Evolutionary conservation across 2,888 invertebrate genomes (phyloP), one percentile per base, ranked within the genome.

Genomic region (Idaea biselata): DNA sequence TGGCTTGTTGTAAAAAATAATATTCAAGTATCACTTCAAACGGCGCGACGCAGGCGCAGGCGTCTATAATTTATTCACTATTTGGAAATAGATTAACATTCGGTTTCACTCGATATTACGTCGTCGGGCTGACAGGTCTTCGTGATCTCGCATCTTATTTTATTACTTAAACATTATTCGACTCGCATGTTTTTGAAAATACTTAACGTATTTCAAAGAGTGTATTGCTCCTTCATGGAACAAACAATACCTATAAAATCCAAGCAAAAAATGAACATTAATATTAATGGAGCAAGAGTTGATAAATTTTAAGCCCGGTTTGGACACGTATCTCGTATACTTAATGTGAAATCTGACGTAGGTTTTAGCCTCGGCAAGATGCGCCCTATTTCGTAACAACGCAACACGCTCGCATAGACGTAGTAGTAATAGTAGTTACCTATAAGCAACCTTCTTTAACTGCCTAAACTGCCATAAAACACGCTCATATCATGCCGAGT

Each of bases 341-440:
- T n/a, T n/a, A 88, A 89, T 85, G 77, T 81, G 78, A 77, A 74
- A 76, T 71, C 76, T 91, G 91, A 91, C 91, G 91, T 84, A 87
- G 83, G 71, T 74, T 70, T 66, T 81, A 88, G 85, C 91, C 91
- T 91, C 87, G 89, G 73, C 72, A 72, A 72, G 84, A 84, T 84
- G 83, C 84, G 85, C 81, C 80, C 81, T 82, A 84, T 88, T 88
- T 89, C 82, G 81, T 85, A 86, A 87, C 72, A 67, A 64, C 55
- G 17, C 44, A 44, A 44, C 14, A 44, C 44, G 44, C 8, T 44
- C 44, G 44, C 16, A 17, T 17, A 55, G 55, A 55, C 4, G 3
- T 53, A n/a, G n/a, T 16, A 53, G 6, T 53, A 53, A 5, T 55
- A 55, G 16, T 55, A 16, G 16, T 3, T 55, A 55, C 17, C 16